phyloP scores from a whole-genome alignment of 2,113 vertebrate genomes.

The Arenaria interpres region DNA sequence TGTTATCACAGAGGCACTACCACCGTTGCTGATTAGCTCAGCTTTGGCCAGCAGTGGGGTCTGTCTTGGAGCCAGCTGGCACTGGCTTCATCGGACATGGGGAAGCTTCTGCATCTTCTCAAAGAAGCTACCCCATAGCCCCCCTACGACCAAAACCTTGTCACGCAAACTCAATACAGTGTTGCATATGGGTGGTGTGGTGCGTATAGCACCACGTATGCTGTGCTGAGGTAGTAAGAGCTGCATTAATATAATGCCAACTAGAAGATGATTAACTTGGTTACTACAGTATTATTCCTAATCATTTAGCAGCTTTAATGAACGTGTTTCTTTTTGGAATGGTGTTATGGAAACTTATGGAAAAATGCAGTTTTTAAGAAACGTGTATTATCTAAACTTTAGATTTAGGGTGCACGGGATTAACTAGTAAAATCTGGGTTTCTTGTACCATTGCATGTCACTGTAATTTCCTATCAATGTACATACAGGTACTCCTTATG shows the following conservation, averaged over 20 bases:
- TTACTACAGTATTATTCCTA: background rate
- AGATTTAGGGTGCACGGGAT: background rate
- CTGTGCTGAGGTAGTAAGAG: background rate
- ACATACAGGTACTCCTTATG: background rate
- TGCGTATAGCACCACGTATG: background rate
- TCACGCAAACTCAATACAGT: background rate
- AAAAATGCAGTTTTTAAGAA: background rate
- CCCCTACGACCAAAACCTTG: background rate
- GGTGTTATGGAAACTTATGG: background rate
- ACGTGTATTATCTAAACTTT: background rate
- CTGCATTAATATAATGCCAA: background rate
- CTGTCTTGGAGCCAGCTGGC: background rate
- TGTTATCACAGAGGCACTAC: no score
- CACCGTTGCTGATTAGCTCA: no score
- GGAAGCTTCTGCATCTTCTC: no score
- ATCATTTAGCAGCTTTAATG: background rate
- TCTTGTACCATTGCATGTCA: background rate
- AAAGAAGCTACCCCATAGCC: no score
- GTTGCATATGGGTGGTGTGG: background rate
- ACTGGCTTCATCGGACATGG: background rate
- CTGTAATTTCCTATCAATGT: background rate
- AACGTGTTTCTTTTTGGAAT: background rate
- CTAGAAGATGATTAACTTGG: background rate
- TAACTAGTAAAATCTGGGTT: constrained; percentile 3
- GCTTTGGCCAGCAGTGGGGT: background rate